Evolutionary conservation across 2,113 vertebrate species (phyloP).

Genomic region (Etia nguti): DNA sequence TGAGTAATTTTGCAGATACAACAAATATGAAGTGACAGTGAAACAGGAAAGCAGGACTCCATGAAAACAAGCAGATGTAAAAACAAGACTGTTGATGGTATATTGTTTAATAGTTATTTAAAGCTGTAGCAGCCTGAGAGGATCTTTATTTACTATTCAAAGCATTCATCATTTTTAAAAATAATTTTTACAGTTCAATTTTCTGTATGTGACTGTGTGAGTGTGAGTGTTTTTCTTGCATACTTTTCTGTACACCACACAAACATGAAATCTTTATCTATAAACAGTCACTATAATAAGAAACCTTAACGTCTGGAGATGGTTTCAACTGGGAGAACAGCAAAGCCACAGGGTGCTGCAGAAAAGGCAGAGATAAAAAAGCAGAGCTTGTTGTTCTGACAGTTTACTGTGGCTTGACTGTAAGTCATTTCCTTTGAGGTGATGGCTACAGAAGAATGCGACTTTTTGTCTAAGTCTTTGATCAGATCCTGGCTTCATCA

Average conservation of each 20-base stretch:
- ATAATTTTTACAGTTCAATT: background rate
- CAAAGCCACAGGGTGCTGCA: constrained; percentile 41
- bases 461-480: constrained; percentile 38
- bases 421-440: constrained; percentile 45
- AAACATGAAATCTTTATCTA: constrained; percentile 21
- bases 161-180: fast-evolving
- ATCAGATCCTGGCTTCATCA: constrained; percentile 6
- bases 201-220: background rate
- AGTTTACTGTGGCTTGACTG: constrained; percentile 37
- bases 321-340: constrained; percentile 35
- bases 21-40: background rate
- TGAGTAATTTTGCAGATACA: background rate
- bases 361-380: constrained; percentile 59
- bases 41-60: background rate
- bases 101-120: background rate
- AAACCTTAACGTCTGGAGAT: constrained; percentile 11
- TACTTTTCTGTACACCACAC: background rate
- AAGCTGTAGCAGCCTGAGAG: background rate
- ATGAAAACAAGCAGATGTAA: background rate
- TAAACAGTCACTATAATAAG: constrained; percentile 29
- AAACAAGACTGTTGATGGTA: background rate
- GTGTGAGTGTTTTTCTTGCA: background rate
- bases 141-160: background rate
- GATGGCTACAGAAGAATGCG: constrained; percentile 29
- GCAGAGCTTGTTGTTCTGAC: constrained; percentile 47